Evolutionary conservation across 2,888 invertebrate species (phyloP).

Genomic region (Apomyelois bistriatella): DNA sequence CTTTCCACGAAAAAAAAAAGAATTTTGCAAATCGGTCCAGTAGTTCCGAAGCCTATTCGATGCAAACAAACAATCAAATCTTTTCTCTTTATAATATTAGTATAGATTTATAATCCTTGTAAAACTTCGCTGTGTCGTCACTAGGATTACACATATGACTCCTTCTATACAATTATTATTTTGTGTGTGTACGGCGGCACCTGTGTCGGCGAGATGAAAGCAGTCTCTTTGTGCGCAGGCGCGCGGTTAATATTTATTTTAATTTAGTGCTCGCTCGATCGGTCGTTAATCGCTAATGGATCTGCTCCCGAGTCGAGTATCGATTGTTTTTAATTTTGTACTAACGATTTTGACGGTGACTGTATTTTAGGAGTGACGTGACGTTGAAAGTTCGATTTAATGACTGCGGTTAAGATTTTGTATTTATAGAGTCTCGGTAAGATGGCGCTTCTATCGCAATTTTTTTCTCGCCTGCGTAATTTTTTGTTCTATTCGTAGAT

Average conservation of each 20-base stretch:
- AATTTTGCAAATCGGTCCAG: no score
- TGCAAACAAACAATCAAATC: no score
- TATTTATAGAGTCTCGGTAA: no score
- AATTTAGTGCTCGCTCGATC: slow-evolving; percentile 73
- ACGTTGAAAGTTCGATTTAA: background rate
- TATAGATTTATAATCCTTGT: no score
- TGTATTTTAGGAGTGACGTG: background rate
- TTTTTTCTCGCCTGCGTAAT: no score
- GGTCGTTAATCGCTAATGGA: slow-evolving; percentile 77
- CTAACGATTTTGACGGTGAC: slow-evolving; percentile 1
- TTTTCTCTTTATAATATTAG: no score
- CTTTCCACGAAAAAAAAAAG: no score
- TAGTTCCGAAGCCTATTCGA: no score
- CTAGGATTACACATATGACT: no score
- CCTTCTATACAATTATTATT: background rate
- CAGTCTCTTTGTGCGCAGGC: slow-evolving; percentile 55
- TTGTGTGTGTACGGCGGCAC: slow-evolving; percentile 51
- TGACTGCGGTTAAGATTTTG: background rate
- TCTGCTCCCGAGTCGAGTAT: slow-evolving; percentile 49
- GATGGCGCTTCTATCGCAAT: no score
- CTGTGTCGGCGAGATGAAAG: slow-evolving; percentile 75
- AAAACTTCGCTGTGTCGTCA: no score
- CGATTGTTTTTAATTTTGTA: slow-evolving; percentile 13
- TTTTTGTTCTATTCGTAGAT: no score
- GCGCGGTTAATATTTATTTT: slow-evolving; percentile 78